phyloP scores from a whole-genome alignment of 2,888 invertebrate genomes.

The Girardia tigrina region DNA sequence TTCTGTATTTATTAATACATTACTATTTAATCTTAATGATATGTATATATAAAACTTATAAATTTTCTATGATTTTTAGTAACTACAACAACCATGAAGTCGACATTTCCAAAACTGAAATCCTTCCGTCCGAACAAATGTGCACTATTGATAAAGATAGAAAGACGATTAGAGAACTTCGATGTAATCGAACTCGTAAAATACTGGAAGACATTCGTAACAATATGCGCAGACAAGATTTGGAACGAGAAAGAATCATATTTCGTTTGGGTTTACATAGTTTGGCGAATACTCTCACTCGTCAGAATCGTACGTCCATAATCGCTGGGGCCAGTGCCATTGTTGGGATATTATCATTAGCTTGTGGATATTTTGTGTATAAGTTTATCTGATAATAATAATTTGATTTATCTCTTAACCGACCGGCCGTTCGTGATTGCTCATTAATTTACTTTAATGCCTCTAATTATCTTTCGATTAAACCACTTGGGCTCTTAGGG shows the following conservation, averaged over 20 bases:
- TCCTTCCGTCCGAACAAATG: not conserved
- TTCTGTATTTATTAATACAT: too few relatives aligned
- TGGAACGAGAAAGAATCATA: not conserved
- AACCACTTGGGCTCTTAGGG: too few relatives aligned
- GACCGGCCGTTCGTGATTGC: not conserved
- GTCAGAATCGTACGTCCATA: not conserved
- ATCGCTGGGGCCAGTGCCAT: not conserved
- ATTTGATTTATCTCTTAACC: not conserved
- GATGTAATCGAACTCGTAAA: slow-evolving; percentile 1
- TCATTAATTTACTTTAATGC: slow-evolving; percentile 13
- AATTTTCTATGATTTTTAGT: not conserved
- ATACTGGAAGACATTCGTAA: slow-evolving; percentile 18
- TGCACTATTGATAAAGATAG: not conserved
- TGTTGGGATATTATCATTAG: not conserved
- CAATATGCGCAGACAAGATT: slow-evolving; percentile 1
- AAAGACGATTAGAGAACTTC: not conserved
- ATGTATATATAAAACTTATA: not conserved
- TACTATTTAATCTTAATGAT: too few relatives aligned
- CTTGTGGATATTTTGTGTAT: not conserved
- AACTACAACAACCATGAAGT: not conserved
- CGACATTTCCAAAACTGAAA: not conserved
- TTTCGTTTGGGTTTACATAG: not conserved
- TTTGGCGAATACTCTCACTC: not conserved
- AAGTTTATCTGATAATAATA: not conserved
- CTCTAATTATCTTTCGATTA: too few relatives aligned